Evolutionary conservation across 2,797 vertebrate species (phyloP), one percentile per base, ranked within the genome.

Genomic region (Squalus acanthias): DNA sequence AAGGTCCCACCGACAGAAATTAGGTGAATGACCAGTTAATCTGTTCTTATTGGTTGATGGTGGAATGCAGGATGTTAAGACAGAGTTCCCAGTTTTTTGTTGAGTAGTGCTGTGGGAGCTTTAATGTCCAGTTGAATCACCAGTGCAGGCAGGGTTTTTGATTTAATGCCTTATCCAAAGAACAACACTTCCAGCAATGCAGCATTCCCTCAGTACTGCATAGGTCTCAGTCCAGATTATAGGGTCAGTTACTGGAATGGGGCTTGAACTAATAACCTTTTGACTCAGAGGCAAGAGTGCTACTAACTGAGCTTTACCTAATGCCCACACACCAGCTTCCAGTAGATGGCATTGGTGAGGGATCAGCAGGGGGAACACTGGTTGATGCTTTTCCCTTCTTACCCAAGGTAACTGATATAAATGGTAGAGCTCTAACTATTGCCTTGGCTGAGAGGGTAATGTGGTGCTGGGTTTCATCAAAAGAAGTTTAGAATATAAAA

Each of bases 181-280:
- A 79, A 39, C 76, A 39, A 82, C 15, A 74, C 1, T 10, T 79
- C 33, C n/a, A 74, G 72, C 29, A 74, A 74, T 33, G 72, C 9
- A 33, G 72, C 29, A 33, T 74, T 33, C 26, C 70, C 24, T 72
- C 70, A 72, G 24, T 72, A 72, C 70, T 26, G 24, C 70, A 96
- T 74, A 98, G 99, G 2, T 99, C 99, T 33, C 99, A 99, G 0
- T 99, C 24, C 70, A 72, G 70, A 72, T 72, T 72, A 29, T 29
- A 72, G 24, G 26, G 72, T 74, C 26, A 74, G 33, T 29, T 74
- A 74, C 29, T 33, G 26, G 8, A 33, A 33, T 33, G 72, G 29
- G 9, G 33, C 9, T 74, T 9, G 8, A 74, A 33, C 9, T 33
- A 29, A 7, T 29, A 29, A 24, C 24, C 29, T 8, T 74, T 33